Conservation (phyloP, 2,888 invertebrate species). For the Mesopsocus fuscifrons region DNA sequence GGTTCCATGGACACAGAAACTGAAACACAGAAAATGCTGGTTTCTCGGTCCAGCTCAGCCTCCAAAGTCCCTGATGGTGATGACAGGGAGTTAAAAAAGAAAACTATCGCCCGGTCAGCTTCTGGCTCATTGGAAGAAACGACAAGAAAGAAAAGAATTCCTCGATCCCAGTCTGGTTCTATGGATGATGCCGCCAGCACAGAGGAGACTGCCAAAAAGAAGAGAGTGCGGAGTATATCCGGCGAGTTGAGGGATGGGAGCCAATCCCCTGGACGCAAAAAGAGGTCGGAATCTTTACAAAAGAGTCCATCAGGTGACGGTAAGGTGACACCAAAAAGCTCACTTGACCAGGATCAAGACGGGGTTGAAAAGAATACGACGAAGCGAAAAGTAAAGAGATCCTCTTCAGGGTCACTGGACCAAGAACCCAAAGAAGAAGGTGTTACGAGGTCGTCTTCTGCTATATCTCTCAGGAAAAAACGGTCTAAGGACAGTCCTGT, state of each 20-base stretch:
- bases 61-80: background rate
- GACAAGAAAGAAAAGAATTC: background rate
- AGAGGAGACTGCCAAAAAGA: background rate
- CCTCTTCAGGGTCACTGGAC: conserved; percentile 12
- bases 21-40: background rate
- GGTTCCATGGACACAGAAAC: background rate
- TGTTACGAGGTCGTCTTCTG: background rate
- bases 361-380: conserved; percentile 11
- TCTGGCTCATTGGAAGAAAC: too few species aligned
- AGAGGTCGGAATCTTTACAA: too few species aligned
- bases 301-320: too few species aligned
- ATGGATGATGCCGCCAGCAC: background rate
- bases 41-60: background rate
- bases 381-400: conserved; percentile 10
- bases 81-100: too few species aligned
- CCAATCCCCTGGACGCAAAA: too few species aligned
- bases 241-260: too few species aligned
- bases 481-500: conserved; percentile 2
- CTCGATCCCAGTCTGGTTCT: background rate
- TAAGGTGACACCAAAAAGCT: background rate
- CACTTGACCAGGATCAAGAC: conserved; percentile 12
- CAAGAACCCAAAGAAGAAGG: conserved; percentile 8
- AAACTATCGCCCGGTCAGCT: too few species aligned
- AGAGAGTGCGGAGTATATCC: too few species aligned
- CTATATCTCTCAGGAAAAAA: background rate